phyloP scores from a whole-genome alignment of 2,113 vertebrate species.

The Laticauda laticaudata region DNA sequence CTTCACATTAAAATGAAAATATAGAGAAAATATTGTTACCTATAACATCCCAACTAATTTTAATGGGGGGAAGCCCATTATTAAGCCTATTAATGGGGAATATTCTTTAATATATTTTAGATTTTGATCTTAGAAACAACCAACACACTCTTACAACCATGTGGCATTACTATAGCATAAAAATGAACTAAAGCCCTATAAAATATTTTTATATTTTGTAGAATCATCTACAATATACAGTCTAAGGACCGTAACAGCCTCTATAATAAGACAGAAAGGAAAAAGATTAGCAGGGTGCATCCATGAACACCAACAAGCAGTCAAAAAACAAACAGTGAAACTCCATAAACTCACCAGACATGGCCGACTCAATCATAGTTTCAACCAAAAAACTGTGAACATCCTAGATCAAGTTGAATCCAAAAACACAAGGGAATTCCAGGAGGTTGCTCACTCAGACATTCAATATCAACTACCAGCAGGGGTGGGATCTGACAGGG shows the following conservation, averaged over 20 bases:
- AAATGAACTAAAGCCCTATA: too few species aligned
- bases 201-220: too few species aligned
- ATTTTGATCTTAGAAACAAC: constrained; percentile 39
- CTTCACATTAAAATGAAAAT: constrained; percentile 43
- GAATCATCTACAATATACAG: too few species aligned
- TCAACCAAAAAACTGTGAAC: too few species aligned
- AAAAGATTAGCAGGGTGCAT: not conserved
- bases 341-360: not conserved
- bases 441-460: not conserved
- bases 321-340: not conserved
- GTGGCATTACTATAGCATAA: too few species aligned
- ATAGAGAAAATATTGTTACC: constrained; percentile 33
- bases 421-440: not conserved
- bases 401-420: not conserved
- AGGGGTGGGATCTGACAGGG: too few species aligned
- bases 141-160: too few species aligned
- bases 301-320: not conserved
- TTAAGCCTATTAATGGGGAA: constrained; percentile 35
- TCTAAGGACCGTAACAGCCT: too few species aligned
- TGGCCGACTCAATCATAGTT: too few species aligned
- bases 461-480: not conserved
- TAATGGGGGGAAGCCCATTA: constrained; percentile 52
- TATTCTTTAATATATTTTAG: constrained; percentile 48
- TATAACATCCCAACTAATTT: constrained; percentile 54
- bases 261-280: too few species aligned